Conservation (phyloP, 1,140 invertebrate genomes). For the Thaumetopoea pityocampa region DNA sequence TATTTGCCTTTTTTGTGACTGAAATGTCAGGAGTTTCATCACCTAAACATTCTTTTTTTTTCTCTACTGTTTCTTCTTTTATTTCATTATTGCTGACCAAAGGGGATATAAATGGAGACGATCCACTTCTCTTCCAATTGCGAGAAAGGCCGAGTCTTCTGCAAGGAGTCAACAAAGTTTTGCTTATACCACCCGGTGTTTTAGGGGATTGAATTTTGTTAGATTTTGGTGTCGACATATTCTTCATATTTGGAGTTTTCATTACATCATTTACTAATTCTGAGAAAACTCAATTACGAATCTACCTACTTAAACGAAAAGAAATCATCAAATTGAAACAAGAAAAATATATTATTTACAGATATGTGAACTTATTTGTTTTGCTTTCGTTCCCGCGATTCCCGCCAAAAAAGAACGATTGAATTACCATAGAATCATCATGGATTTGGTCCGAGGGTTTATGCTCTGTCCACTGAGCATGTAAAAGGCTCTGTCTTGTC, state of each 20-base stretch:
- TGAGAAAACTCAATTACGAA: no score
- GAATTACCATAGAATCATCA: no score
- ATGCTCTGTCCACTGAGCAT: no score
- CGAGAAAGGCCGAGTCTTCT: constrained; percentile 57
- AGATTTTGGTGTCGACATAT: constrained; percentile 24
- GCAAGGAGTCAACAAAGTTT: constrained; percentile 56
- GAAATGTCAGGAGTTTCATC: constrained; percentile 3
- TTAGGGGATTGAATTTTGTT: constrained; percentile 47
- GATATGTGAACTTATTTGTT: no score
- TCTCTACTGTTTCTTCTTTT: constrained; percentile 21
- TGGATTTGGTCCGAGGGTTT: no score
- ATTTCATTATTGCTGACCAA: constrained; percentile 23
- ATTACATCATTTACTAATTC: no score
- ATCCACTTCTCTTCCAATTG: constrained; percentile 51
- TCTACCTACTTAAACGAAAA: no score
- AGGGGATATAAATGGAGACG: constrained; percentile 60
- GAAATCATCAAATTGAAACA: no score
- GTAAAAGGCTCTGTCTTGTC: no score
- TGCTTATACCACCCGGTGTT: constrained; percentile 64
- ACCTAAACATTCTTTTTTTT: constrained; percentile 20
- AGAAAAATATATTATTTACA: no score
- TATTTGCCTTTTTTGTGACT: constrained; percentile 4
- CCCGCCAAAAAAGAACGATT: constrained; percentile 17
- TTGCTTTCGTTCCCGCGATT: no score
- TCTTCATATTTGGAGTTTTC: constrained; percentile 29